Conservation (phyloP, 2,888 invertebrate species). For the Noctua fimbriata region DNA sequence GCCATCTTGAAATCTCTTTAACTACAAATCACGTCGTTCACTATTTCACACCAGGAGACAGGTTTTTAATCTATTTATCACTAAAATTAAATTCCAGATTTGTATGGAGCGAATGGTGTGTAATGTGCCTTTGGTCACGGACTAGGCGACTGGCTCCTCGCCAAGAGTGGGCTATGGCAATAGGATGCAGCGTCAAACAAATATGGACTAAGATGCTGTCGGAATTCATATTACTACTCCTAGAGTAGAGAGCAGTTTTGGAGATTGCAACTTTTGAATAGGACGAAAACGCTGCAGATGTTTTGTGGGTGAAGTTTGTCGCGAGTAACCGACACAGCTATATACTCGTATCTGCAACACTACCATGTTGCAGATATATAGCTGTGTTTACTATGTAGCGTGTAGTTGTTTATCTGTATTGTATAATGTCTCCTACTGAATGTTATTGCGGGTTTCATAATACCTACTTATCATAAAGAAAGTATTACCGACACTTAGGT, state of each 20-base stretch:
- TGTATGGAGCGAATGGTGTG: constrained; percentile 60
- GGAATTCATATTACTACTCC: constrained; percentile 52
- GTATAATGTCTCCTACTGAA: background rate
- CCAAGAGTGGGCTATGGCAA: constrained; percentile 61
- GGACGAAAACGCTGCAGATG: constrained; percentile 22
- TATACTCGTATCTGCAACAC: too few relatives aligned
- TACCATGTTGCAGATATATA: background rate
- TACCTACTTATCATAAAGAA: background rate
- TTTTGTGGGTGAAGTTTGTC: constrained; percentile 39
- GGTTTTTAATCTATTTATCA: constrained; percentile 76
- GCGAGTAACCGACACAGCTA: constrained; percentile 1
- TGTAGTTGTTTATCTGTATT: background rate
- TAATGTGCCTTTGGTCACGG: constrained; percentile 66
- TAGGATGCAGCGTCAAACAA: constrained; percentile 63
- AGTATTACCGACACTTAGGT: background rate
- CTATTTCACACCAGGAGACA: constrained; percentile 63
- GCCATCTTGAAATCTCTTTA: constrained; percentile 42
- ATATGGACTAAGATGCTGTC: constrained; percentile 51
- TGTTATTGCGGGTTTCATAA: too few relatives aligned
- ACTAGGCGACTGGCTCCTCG: constrained; percentile 65
- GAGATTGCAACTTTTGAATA: constrained; percentile 23
- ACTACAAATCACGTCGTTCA: constrained; percentile 58
- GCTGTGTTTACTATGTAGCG: background rate
- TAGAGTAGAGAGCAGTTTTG: constrained; percentile 28
- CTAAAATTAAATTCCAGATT: constrained; percentile 67